Evolutionary conservation across 2,888 invertebrate species (phyloP).

Genomic region (Acronicta leporina): DNA sequence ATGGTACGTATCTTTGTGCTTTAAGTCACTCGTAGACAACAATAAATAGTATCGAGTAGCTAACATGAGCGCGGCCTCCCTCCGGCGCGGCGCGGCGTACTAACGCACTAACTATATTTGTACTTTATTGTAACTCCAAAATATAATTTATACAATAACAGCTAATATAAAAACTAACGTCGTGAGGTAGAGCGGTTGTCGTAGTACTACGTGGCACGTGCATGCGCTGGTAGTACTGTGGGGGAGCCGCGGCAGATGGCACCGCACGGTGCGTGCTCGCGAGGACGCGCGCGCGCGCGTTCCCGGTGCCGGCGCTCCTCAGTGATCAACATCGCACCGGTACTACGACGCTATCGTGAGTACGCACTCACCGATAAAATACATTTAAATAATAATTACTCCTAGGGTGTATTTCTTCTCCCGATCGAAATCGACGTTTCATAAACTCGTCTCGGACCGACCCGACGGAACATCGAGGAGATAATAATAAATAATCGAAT

Average conservation of each 20-base stretch:
- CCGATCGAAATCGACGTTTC: conserved; percentile 88
- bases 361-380: conserved; percentile 80
- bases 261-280: too few species aligned
- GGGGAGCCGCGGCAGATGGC: conserved; percentile 49
- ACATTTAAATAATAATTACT: conserved; percentile 86
- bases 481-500: conserved; percentile 87
- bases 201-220: conserved; percentile 68
- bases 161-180: conserved; percentile 85
- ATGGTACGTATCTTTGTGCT: conserved; percentile 89
- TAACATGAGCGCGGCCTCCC: conserved; percentile 78
- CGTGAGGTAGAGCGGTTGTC: conserved; percentile 86
- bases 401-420: conserved; percentile 89
- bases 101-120: conserved; percentile 76
- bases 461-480: conserved; percentile 87
- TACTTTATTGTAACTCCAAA: conserved; percentile 86
- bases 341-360: conserved; percentile 84
- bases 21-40: conserved; percentile 86
- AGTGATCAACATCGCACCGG: conserved; percentile 87
- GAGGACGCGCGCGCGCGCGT: too few species aligned
- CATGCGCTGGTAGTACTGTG: conserved; percentile 55
- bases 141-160: conserved; percentile 87
- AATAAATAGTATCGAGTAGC: conserved; percentile 81
- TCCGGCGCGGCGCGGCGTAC: conserved; percentile 67
- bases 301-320: conserved; percentile 61
- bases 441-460: conserved; percentile 88